Evolutionary conservation across 2,888 invertebrate genomes (phyloP).

Genomic region (Drosophila picticornis): DNA sequence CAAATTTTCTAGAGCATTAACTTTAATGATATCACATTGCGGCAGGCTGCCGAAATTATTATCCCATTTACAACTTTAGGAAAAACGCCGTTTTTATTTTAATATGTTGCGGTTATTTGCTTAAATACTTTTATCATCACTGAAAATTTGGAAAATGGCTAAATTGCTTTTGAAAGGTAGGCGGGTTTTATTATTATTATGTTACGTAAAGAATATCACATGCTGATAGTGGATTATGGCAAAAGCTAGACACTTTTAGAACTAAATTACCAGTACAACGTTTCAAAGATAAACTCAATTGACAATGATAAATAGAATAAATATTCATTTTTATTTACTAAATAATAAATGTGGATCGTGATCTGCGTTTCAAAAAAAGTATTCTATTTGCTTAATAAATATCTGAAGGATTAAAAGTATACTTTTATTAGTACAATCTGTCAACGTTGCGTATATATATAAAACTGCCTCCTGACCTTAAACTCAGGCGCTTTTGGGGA

Average conservation of each 20-base stretch:
- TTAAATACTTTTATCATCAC: slow-evolving; percentile 3
- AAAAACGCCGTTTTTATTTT: slow-evolving; percentile 22
- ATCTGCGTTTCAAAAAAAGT: background rate
- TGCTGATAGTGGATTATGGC: background rate
- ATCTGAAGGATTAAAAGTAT: background rate
- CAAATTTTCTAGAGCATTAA: slow-evolving; percentile 75
- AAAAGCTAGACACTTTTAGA: background rate
- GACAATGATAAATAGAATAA: background rate
- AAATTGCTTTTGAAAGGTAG: slow-evolving; percentile 3
- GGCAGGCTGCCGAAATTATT: slow-evolving; percentile 24
- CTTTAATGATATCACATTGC: slow-evolving; percentile 57
- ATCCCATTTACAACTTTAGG: slow-evolving; percentile 16
- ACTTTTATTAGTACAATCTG: background rate
- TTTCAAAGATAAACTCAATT: background rate
- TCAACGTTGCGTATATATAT: background rate
- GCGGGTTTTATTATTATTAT: background rate
- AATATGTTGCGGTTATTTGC: slow-evolving; percentile 5
- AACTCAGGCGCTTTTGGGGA: background rate
- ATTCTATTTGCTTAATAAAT: background rate
- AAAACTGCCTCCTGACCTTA: background rate
- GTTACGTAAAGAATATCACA: background rate
- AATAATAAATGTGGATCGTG: background rate
- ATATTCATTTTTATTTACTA: background rate
- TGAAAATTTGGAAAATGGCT: slow-evolving; percentile 12
- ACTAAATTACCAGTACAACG: background rate